Base-by-base conservation (phyloP, 1,140 invertebrate species). In the Teleogryllus occipitalis region DNA sequence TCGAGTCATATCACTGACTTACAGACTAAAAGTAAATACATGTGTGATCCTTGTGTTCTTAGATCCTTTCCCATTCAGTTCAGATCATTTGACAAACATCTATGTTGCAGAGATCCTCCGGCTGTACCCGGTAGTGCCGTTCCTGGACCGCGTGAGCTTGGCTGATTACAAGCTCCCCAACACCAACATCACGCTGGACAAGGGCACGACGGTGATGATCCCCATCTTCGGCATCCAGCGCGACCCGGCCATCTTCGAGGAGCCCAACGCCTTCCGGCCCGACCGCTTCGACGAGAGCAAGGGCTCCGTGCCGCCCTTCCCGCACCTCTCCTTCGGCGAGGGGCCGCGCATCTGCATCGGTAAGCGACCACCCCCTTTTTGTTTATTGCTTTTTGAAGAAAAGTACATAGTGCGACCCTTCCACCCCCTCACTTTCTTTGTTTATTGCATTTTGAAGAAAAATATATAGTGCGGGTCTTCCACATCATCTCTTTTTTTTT, bases 41-140 rank as follows among this genome's bases (percentile, higher is more conserved):
- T n/a, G n/a, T n/a, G n/a, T n/a, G n/a, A n/a, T n/a, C n/a, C n/a
- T n/a, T n/a, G n/a, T n/a, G n/a, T n/a, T n/a, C n/a, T n/a, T 39
- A 39, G 27, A 39, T 39, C 27, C 5, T 39, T 39, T 5, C 5
- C 27, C 27, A 39, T 39, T 39, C 27, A 39, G 27, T 39, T 39
- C 27, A 39, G n/a, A n/a, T n/a, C n/a, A n/a, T n/a, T n/a, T n/a
- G n/a, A 39, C 27, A 39, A 39, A 39, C 27, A 39, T 3, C 54
- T 3, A 3, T 65, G 10, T 65, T 65, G 54, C 54, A 84, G 89
- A 90, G 85, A 84, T 87, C 7, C 81, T 91, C 8, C 84, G 91
- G 27, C 75, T 91, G 4, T 89, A 88, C 83, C 89, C 91, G 10
- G 86, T 89, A 0, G 89, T 90, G 7, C 89, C 90, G 7, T 80